Conservation (phyloP, 2,888 invertebrate genomes). For the Lycia hirtaria region DNA sequence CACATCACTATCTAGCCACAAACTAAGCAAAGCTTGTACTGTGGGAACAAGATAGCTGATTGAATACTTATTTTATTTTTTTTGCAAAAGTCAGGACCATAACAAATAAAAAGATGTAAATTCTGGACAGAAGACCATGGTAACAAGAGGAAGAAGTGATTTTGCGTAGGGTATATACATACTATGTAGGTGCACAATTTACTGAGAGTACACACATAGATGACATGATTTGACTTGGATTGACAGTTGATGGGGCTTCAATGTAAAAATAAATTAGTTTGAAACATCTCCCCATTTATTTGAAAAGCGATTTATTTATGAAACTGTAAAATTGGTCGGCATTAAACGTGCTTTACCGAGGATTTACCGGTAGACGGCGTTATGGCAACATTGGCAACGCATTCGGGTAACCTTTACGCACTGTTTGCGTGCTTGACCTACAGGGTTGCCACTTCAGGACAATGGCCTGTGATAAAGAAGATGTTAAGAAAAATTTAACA, state of each 20-base stretch:
- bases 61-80: no score
- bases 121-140: no score
- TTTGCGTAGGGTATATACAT: no score
- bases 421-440: slow-evolving; percentile 27
- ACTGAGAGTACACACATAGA: no score
- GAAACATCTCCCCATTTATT: not conserved
- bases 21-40: no score
- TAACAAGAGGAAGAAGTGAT: no score
- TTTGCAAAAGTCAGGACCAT: no score
- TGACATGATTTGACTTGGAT: not conserved
- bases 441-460: slow-evolving; percentile 10
- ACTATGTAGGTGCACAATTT: no score
- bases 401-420: slow-evolving; percentile 71
- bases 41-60: no score
- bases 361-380: slow-evolving; percentile 49
- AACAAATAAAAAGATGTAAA: no score
- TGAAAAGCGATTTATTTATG: not conserved
- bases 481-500: slow-evolving; percentile 11
- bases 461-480: slow-evolving; percentile 41
- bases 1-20: no score
- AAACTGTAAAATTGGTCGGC: slow-evolving; percentile 5
- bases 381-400: slow-evolving; percentile 53
- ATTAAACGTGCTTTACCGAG: slow-evolving; percentile 20
- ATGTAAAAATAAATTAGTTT: no score
- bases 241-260: not conserved